Evolutionary conservation across 2,888 invertebrate genomes (phyloP).

Genomic region (Paralinhomoeus sp.): DNA sequence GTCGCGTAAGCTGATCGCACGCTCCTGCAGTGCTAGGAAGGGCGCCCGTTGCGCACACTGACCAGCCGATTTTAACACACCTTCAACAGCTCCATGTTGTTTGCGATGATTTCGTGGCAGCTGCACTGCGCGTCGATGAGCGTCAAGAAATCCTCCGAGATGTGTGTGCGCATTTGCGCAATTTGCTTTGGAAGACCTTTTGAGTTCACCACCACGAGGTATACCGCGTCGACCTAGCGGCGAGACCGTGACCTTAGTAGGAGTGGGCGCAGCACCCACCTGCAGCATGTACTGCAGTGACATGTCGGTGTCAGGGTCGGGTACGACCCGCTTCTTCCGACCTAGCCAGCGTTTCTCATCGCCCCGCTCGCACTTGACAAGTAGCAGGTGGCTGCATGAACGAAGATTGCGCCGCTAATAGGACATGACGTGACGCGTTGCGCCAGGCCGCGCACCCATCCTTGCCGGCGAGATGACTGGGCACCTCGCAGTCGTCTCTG

Average conservation of each 20-base stretch:
- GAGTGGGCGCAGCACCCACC: too few species aligned
- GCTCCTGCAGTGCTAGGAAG: constrained; percentile 29
- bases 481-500: constrained; percentile 18
- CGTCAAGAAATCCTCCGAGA: constrained; percentile 18
- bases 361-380: constrained; percentile 15
- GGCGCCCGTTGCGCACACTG: too few species aligned
- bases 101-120: constrained; percentile 37
- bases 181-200: constrained; percentile 24
- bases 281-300: constrained; percentile 30
- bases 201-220: constrained; percentile 30
- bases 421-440: background rate
- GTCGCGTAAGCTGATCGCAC: constrained; percentile 37
- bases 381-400: constrained; percentile 24
- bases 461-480: constrained; percentile 1
- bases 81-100: constrained; percentile 39
- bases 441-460: background rate
- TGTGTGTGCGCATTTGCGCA: constrained; percentile 22
- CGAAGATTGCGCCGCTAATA: constrained; percentile 9
- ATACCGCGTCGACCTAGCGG: constrained; percentile 29
- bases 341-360: constrained; percentile 19
- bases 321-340: constrained; percentile 25
- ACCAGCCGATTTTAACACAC: too few species aligned
- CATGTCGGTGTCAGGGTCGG: constrained; percentile 31
- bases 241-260: too few species aligned
- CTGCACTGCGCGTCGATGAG: constrained; percentile 30